phyloP scores from a whole-genome alignment of 2,113 vertebrate species.

The Candoia aspera region DNA sequence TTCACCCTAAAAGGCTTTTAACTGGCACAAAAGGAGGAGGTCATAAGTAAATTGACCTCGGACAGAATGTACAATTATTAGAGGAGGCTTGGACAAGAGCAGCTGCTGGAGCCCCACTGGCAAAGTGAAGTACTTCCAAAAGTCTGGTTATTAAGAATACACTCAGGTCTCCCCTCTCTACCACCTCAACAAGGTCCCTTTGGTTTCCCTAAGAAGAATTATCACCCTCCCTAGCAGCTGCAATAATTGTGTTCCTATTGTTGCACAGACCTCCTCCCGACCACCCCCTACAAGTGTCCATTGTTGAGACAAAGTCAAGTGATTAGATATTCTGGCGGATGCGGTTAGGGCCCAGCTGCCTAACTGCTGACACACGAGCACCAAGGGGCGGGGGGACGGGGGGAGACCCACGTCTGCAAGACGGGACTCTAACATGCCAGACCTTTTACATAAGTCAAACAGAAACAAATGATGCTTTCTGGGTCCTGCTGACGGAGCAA shows the following conservation, averaged over 20 bases:
- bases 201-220: conserved; percentile 74
- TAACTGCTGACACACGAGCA: conserved; percentile 79
- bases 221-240: conserved; percentile 81
- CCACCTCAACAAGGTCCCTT: conserved; percentile 52
- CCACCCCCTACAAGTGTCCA: conserved; percentile 82
- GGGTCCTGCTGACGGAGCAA: conserved; percentile 65
- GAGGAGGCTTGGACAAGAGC: conserved; percentile 70
- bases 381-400: conserved; percentile 27
- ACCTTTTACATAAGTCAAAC: conserved; percentile 86
- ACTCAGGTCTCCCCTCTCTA: conserved; percentile 56
- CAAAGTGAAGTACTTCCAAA: conserved; percentile 62
- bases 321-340: conserved; percentile 80
- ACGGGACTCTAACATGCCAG: conserved; percentile 78
- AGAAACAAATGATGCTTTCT: conserved; percentile 88
- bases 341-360: conserved; percentile 83
- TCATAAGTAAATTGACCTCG: conserved; percentile 85
- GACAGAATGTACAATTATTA: conserved; percentile 84
- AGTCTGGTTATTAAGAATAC: conserved; percentile 78
- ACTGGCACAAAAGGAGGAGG: conserved; percentile 73
- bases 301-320: conserved; percentile 75
- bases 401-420: conserved; percentile 71
- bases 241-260: conserved; percentile 83
- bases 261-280: conserved; percentile 72
- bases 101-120: conserved; percentile 83
- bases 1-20: conserved; percentile 75